Evolutionary conservation across 92 coral and sea anemone genomes (phyloP), one percentile per base, ranked within the genome.

Genomic region (Nematostella vectensis): DNA sequence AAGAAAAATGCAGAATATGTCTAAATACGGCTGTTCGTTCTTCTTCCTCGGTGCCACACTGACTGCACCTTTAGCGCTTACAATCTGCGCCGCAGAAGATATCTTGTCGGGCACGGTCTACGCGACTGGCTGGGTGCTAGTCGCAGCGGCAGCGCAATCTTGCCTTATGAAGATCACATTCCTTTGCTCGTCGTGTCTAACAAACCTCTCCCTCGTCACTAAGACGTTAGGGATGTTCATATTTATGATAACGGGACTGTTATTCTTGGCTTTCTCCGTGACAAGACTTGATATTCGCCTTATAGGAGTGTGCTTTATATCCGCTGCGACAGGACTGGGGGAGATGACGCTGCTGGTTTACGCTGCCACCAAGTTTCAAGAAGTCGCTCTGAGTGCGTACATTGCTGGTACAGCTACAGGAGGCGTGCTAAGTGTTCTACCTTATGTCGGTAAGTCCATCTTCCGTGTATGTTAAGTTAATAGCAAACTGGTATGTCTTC

Each of bases 121-220:
- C 9, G 63, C 88, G 0, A 80, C 88, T 2, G 88, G 88, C 2
- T 47, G 69, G 23, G 75, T 85, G 55, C 33, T 70, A 3, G 65
- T 75, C 13, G 83, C 88, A 25, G 58, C 75, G 9, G 43, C 82
- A 66, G 87, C 83, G 8, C 94, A 87, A 1, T 82, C 94, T n/a
- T 49, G 67, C 30, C 48, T 67, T 28, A 23, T 79, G 10, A 85
- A 85, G 71, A 30, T 85, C 13, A 25, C 54, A n/a, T 66, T 64
- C 42, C 74, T 77, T 2, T 37, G 47, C 47, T 68, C 53, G 17
- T 36, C 43, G 31, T 18, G 70, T 17, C 59, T 79, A 19, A 43
- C 37, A 3, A 61, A 70, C 8, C 63, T 54, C 4, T 69, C 83
- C 10, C 59, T 65, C 37, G 53, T 75, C 9, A 58, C 77, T 2